Conservation (phyloP, 2,888 invertebrate genomes). For the Spodoptera littoralis region DNA sequence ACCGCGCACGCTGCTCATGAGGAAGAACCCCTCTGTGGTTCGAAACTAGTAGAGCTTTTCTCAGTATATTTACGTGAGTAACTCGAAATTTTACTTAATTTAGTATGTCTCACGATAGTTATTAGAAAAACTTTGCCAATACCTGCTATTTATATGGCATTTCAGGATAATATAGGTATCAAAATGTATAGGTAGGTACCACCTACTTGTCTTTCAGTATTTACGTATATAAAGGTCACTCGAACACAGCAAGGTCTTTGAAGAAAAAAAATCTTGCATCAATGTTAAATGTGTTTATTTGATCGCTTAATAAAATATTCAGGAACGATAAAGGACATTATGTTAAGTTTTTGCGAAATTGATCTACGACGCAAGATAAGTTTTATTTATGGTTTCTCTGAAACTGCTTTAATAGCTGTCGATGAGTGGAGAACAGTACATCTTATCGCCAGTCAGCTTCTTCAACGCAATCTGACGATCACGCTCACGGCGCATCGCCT, state of each 20-base stretch:
- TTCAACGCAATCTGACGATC: conserved; percentile 89
- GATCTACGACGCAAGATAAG: not conserved
- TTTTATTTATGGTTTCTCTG: too few species aligned
- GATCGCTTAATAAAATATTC: conserved; percentile 60
- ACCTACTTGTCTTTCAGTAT: conserved; percentile 52
- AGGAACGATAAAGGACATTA: conserved; percentile 26
- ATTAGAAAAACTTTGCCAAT: too few species aligned
- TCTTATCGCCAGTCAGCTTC: conserved; percentile 86
- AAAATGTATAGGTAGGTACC: too few species aligned
- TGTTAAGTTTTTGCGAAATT: conserved; percentile 4
- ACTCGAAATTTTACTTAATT: too few species aligned
- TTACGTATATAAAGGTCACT: conserved; percentile 55
- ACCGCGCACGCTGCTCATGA: too few species aligned
- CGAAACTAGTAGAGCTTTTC: too few species aligned
- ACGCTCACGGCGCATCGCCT: conserved; percentile 85
- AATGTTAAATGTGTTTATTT: conserved; percentile 56
- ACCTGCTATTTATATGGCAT: too few species aligned
- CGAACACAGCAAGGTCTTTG: conserved; percentile 58
- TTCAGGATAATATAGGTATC: too few species aligned
- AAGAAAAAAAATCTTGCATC: conserved; percentile 57
- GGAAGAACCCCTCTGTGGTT: too few species aligned
- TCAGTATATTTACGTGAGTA: too few species aligned
- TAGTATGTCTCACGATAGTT: too few species aligned
- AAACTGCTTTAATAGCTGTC: conserved; percentile 81
- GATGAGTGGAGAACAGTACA: conserved; percentile 86